phyloP scores from a whole-genome alignment of 2,888 invertebrate species.

The Himalopsyche japonica region DNA sequence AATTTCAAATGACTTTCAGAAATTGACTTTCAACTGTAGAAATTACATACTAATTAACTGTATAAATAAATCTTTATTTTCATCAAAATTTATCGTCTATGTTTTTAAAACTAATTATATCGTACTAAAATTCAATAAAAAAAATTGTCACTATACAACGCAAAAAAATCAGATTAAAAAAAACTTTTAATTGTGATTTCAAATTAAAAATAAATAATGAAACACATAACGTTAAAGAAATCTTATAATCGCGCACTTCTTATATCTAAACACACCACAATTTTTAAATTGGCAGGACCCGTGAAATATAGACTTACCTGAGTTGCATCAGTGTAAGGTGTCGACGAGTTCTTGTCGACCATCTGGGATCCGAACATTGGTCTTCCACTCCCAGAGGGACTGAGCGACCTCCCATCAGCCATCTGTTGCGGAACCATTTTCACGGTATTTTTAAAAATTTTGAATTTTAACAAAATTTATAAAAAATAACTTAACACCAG shows the following conservation, averaged over 20 bases:
- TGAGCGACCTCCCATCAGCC: slow-evolving; percentile 61
- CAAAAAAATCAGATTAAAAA: no score
- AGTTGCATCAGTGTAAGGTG: slow-evolving; percentile 98
- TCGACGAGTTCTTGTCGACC: slow-evolving; percentile 87
- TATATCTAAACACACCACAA: neutral
- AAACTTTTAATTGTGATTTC: no score
- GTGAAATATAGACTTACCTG: slow-evolving; percentile 68
- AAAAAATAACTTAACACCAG: neutral
- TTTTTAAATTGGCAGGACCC: neutral
- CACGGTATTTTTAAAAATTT: slow-evolving; percentile 36
- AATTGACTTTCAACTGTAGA: no score
- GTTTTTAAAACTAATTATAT: no score
- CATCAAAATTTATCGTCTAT: no score
- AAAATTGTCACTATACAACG: no score
- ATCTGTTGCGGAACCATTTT: slow-evolving; percentile 78
- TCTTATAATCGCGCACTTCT: neutral
- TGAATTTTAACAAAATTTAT: neutral
- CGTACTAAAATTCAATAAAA: no score
- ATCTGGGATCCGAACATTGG: slow-evolving; percentile 88
- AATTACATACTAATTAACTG: no score
- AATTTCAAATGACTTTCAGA: no score
- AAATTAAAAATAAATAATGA: no score
- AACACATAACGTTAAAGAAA: neutral
- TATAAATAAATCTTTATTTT: no score
- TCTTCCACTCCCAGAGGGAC: slow-evolving; percentile 65